Evolutionary conservation across 2,113 vertebrate genomes (phyloP).

Genomic region (Pollimyrus isidori): DNA sequence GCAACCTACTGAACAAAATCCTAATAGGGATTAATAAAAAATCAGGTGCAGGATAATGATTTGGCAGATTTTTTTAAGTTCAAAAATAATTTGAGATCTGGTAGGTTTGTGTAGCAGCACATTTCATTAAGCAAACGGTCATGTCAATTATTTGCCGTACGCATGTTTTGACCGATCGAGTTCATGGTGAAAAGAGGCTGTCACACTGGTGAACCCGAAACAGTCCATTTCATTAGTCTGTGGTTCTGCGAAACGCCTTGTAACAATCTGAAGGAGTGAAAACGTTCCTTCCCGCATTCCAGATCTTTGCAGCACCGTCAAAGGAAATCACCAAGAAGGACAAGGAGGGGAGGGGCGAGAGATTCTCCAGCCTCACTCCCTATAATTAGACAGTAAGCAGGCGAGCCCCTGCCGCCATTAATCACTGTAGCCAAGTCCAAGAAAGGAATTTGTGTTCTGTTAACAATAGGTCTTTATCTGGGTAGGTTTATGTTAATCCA

Average conservation of each 20-base stretch:
- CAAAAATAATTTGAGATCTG: not conserved
- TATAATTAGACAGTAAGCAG: slow-evolving; percentile 44
- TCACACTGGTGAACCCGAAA: not conserved
- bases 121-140: not conserved
- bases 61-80: not conserved
- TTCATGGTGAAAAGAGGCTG: not conserved
- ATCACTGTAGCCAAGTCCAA: slow-evolving; percentile 28
- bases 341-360: slow-evolving; percentile 38
- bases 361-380: slow-evolving; percentile 38
- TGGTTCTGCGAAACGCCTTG: not conserved
- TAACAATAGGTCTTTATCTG: slow-evolving; percentile 38
- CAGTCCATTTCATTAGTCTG: not conserved
- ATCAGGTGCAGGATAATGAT: not conserved
- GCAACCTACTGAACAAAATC: slow-evolving; percentile 1
- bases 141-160: not conserved
- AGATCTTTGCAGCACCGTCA: slow-evolving; percentile 8
- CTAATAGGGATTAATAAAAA: not conserved
- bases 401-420: not conserved
- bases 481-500: slow-evolving; percentile 35
- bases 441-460: slow-evolving; percentile 39
- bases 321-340: slow-evolving; percentile 21
- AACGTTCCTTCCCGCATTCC: slow-evolving; percentile 18
- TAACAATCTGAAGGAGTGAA: not conserved
- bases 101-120: not conserved
- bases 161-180: not conserved